phyloP scores from a whole-genome alignment of 2,888 invertebrate genomes.

The Synergus itoensis region DNA sequence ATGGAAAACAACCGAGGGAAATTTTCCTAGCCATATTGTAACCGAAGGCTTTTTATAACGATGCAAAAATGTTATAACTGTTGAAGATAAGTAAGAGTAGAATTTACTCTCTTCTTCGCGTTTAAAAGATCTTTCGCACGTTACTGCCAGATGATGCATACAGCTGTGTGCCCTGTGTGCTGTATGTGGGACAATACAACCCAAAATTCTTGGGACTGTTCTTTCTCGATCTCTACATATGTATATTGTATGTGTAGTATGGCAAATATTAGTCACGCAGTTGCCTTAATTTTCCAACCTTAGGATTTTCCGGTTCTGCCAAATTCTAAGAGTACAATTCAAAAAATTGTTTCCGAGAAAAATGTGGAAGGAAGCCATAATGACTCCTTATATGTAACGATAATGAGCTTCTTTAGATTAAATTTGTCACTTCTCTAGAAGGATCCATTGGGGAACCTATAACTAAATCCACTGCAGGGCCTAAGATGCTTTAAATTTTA shows the following conservation, averaged over 20 bases:
- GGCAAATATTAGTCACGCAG: constrained; percentile 32
- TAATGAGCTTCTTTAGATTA: background rate
- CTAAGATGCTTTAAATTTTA: too few relatives aligned
- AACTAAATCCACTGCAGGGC: too few relatives aligned
- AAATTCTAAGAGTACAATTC: background rate
- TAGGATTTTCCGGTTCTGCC: background rate
- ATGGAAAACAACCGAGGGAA: constrained; percentile 25
- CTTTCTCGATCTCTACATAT: background rate
- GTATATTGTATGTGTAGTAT: background rate
- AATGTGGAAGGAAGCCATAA: background rate
- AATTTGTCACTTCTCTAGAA: background rate
- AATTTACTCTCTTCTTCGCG: background rate
- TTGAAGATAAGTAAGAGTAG: constrained; percentile 4
- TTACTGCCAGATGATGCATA: constrained; percentile 35
- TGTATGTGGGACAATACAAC: constrained; percentile 7
- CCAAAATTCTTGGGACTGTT: constrained; percentile 30
- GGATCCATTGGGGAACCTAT: too few relatives aligned
- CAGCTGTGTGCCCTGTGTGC: constrained; percentile 40
- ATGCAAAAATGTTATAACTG: constrained; percentile 20
- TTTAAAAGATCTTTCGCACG: constrained; percentile 3
- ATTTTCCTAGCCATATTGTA: constrained; percentile 35
- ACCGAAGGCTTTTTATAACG: constrained; percentile 26
- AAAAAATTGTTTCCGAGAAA: background rate
- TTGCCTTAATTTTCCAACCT: background rate
- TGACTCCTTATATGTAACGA: background rate